Conservation (phyloP, 2,797 vertebrate genomes). For the Cossypha caffra region DNA sequence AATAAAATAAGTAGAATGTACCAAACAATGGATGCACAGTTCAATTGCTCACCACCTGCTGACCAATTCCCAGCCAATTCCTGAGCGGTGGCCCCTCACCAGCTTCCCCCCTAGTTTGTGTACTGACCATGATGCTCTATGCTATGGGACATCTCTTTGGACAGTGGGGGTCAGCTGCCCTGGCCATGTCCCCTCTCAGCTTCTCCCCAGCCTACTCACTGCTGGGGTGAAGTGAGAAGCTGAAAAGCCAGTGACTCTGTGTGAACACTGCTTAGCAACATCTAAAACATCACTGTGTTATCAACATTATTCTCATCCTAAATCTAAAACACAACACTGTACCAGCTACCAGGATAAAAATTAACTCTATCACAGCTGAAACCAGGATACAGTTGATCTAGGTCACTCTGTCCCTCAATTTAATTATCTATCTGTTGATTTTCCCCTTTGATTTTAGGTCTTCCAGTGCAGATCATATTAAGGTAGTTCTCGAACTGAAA, state of each 20-base stretch:
- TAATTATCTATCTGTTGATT: neutral
- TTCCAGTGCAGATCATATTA: neutral
- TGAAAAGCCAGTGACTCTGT: accelerated
- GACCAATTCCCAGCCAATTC: neutral
- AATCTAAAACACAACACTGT: neutral
- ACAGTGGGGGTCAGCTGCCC: neutral
- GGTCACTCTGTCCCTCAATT: neutral
- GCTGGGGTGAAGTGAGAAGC: neutral
- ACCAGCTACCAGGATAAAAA: neutral
- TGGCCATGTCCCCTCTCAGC: neutral
- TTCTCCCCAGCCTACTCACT: neutral
- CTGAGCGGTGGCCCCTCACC: neutral
- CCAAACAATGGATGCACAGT: neutral
- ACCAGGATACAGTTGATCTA: neutral
- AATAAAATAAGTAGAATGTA: neutral
- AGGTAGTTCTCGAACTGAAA: neutral
- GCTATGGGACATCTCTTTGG: neutral
- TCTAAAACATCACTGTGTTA: neutral
- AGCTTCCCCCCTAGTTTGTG: neutral
- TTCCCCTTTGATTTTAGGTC: neutral
- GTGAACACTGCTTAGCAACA: neutral
- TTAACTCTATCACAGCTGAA: neutral
- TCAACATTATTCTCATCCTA: neutral
- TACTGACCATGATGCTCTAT: neutral
- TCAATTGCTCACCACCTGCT: neutral